These are phyloP conservation scores for Nemotelus pantherinus DNA, from an alignment of 2,888 invertebrate genomes.

Conservation along the genomic window DNA sequence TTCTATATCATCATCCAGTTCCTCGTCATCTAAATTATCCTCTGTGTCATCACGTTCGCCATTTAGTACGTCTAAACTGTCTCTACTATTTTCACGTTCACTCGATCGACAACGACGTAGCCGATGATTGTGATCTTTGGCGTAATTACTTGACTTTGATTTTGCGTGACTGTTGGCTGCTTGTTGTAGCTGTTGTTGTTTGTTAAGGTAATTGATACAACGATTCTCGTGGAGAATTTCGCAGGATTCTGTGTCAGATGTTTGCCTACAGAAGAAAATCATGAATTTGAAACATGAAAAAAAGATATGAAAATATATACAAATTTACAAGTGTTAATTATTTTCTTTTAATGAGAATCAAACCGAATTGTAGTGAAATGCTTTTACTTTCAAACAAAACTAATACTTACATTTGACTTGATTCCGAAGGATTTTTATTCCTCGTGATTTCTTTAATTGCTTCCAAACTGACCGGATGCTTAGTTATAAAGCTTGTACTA, in stretches of 20 bases:
- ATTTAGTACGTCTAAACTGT: conserved; percentile 61
- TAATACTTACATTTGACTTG: conserved; percentile 63
- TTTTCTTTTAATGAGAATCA: neutral
- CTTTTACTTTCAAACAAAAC: neutral
- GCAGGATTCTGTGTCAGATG: conserved; percentile 64
- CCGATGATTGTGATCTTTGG: conserved; percentile 59
- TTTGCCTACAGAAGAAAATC: conserved; percentile 59
- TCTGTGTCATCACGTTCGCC: conserved; percentile 63
- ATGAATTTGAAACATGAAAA: neutral
- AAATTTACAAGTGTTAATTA: no score
- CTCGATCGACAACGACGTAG: conserved; percentile 62
- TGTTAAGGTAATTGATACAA: conserved; percentile 53
- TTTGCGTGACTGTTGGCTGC: conserved; percentile 37
- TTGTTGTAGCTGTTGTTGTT: conserved; percentile 17
- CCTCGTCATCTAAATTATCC: conserved; percentile 63
- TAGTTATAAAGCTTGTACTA: conserved; percentile 63
- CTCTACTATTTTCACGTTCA: conserved; percentile 62
- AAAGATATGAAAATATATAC: no score
- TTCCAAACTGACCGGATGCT: conserved; percentile 79
- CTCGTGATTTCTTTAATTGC: conserved; percentile 80
- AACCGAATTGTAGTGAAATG: neutral
- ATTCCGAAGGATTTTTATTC: conserved; percentile 68
- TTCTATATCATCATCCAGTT: conserved; percentile 62
- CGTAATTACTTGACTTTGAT: conserved; percentile 50
- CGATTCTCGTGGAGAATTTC: conserved; percentile 63